A percentile compares a stretch with the other conserved stretches of the same genome.
Conservation (phyloP, 2,888 invertebrate genomes). For the Empis livida region DNA sequence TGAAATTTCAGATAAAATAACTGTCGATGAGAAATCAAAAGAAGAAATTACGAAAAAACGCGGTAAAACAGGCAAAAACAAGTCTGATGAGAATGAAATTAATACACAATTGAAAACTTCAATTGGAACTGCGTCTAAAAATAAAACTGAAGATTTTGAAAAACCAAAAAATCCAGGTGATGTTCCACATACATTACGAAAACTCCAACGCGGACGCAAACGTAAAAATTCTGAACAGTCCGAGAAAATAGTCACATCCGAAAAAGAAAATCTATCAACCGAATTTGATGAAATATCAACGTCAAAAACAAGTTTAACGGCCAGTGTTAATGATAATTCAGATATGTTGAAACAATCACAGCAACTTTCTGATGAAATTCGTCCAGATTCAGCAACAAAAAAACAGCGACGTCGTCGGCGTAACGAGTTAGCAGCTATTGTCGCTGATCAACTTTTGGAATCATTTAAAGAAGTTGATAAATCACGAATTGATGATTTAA, state of each 20-base stretch:
- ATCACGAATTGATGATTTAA: slow-evolving; percentile 32
- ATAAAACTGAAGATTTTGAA: no score
- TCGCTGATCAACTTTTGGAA: slow-evolving; percentile 34
- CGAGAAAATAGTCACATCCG: not conserved
- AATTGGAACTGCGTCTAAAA: no score
- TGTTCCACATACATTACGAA: no score
- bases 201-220: not conserved
- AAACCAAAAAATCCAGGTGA: no score
- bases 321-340: not conserved
- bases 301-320: slow-evolving; percentile 1
- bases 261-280: not conserved
- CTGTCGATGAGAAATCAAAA: not conserved
- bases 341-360: not conserved
- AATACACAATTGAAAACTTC: no score
- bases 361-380: not conserved
- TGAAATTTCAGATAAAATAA: not conserved
- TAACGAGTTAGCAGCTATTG: slow-evolving; percentile 34
- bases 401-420: slow-evolving; percentile 30
- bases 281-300: not conserved
- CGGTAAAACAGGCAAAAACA: not conserved
- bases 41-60: not conserved
- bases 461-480: slow-evolving; percentile 35
- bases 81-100: not conserved
- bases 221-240: not conserved
- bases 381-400: slow-evolving; percentile 19